These are phyloP conservation scores for Meteorus cinctellus DNA, from an alignment of 2,888 invertebrate species.

Conservation along the genomic window DNA sequence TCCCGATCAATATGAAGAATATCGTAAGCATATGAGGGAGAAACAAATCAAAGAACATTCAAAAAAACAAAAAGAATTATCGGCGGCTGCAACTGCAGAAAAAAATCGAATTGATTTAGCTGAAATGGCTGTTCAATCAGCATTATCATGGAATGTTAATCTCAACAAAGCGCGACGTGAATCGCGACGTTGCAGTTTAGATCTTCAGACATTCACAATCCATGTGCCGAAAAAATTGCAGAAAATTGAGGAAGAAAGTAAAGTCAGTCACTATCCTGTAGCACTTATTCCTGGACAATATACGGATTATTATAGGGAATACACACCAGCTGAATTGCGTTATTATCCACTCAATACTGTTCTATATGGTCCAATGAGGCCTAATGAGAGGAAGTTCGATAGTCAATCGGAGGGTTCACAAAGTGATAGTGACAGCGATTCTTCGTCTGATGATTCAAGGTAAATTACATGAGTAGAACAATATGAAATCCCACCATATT, in stretches of 20 bases:
- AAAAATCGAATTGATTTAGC: slow-evolving; percentile 80
- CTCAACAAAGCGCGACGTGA: slow-evolving; percentile 87
- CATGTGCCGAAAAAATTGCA: slow-evolving; percentile 81
- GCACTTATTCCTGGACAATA: slow-evolving; percentile 97
- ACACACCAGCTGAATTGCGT: slow-evolving; percentile 88
- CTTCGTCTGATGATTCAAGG: slow-evolving; percentile 75
- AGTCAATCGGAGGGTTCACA: slow-evolving; percentile 77
- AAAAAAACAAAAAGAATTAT: slow-evolving; percentile 80
- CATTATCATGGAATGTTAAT: slow-evolving; percentile 90
- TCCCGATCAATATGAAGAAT: slow-evolving; percentile 95
- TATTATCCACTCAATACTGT: slow-evolving; percentile 95
- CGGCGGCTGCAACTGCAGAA: slow-evolving; percentile 75
- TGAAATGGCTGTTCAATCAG: slow-evolving; percentile 88
- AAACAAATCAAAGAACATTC: slow-evolving; percentile 82
- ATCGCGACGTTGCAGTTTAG: slow-evolving; percentile 88
- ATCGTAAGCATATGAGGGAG: slow-evolving; percentile 82
- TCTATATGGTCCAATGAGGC: slow-evolving; percentile 78
- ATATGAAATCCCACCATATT: slow-evolving; percentile 4
- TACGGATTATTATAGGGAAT: slow-evolving; percentile 87
- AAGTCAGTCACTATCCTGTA: slow-evolving; percentile 87
- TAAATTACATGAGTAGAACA: slow-evolving; percentile 51
- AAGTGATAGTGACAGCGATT: slow-evolving; percentile 71
- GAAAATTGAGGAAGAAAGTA: slow-evolving; percentile 75
- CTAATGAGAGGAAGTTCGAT: slow-evolving; percentile 73
- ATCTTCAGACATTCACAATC: slow-evolving; percentile 92